Base-by-base conservation (phyloP, 2,888 invertebrate species). In the Reticulitermes lucifugus region DNA sequence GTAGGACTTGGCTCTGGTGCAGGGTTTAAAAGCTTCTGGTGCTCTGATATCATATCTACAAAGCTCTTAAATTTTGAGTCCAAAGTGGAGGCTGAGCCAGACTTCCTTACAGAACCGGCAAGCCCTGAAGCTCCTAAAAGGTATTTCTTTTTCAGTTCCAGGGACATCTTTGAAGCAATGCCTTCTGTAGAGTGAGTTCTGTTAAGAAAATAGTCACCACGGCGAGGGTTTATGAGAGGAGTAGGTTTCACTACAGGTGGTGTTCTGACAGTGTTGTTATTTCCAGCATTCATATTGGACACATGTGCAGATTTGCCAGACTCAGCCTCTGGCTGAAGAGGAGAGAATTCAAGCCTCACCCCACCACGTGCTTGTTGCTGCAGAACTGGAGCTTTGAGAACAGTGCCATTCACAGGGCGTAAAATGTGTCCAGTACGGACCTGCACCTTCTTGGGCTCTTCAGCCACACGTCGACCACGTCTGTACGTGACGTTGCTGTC, bases 141-240 rank as follows among this genome's bases (percentile, higher is more conserved):
- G 91, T 97, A 98, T 86, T 95, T 94, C 89, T 97, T 95, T 89
- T 97, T 97, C 77, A 97, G 93, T 91, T 97, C 97, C 83, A 97
- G 91, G 29, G 97, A 97, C 85, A 96, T 94, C 90, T 97, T 97
- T 25, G 97, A 96, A 21, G 97, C 97, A 85, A 97, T 95, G 35
- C 97, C 97, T 89, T 96, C 96, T 1, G 97, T 97, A 87, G 97
- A 97, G 87, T 96, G 95, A 0, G 97, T 96, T 89, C 96, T 94
- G 89, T 95, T 96, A 73, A 97, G 92, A 73, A 96, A 92, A 89
- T 96, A 96, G 87, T 96, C 96, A n/a, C 95, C 95, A 22, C 93
- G 92, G 7, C 93, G 92, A 0, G 93, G 93, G 89, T 93, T 94
- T 81, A 92, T 90, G 22, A 93, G 89, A 0, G 93, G 93, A 80